Conservation (phyloP, 2,888 invertebrate species). For the Cephus runcator region DNA sequence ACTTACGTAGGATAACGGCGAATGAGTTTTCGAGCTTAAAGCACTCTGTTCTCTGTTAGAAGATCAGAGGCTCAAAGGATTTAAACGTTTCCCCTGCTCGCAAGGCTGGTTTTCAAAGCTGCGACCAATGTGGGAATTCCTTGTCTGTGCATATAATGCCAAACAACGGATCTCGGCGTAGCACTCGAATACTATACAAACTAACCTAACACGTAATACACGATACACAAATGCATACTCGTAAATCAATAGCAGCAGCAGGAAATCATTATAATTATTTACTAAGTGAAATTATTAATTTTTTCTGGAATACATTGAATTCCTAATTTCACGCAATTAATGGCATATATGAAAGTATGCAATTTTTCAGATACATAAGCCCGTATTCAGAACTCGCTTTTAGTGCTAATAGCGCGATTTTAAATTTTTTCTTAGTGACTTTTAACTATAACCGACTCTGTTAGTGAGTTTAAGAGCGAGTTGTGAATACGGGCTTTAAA, state of each 20-base stretch:
- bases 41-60: neutral
- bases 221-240: neutral
- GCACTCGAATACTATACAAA: neutral
- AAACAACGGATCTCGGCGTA: neutral
- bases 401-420: no score
- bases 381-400: no score
- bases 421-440: no score
- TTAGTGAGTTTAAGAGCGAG: no score
- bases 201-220: neutral
- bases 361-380: no score
- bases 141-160: neutral
- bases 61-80: neutral
- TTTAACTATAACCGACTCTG: no score
- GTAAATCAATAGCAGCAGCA: neutral
- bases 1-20: neutral
- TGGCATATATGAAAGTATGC: no score
- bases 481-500: no score
- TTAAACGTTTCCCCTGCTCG: neutral
- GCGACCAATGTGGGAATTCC: neutral
- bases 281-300: neutral
- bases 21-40: neutral
- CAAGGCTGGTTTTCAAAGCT: neutral
- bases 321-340: neutral
- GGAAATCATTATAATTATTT: neutral
- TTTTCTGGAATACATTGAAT: neutral